These are phyloP conservation scores for Erithacus rubecula DNA, from an alignment of 2,797 vertebrate genomes.

Conservation along the genomic window DNA sequence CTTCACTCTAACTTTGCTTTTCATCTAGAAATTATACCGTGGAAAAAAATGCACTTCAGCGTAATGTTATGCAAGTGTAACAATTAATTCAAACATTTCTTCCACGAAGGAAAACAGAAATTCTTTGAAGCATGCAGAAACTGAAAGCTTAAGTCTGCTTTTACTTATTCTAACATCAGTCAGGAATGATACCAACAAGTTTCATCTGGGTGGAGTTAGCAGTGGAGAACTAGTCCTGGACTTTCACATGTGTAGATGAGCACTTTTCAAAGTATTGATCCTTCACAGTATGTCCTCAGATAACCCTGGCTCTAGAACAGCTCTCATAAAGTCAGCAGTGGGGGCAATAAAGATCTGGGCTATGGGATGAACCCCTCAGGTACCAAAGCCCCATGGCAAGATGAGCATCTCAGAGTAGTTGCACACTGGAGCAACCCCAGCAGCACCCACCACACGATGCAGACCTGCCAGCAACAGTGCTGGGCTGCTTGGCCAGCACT, in stretches of 20 bases:
- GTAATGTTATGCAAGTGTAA: background rate
- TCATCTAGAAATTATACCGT: background rate
- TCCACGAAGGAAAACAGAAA: background rate
- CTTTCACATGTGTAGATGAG: background rate
- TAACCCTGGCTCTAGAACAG: background rate
- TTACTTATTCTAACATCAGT: background rate
- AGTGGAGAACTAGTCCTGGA: background rate
- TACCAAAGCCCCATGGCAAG: background rate
- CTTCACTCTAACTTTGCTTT: background rate
- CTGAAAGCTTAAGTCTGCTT: background rate
- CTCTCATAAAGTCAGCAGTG: background rate
- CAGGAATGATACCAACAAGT: background rate
- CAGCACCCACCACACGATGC: accelerated
- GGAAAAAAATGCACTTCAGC: background rate
- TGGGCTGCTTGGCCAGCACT: background rate
- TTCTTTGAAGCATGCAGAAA: background rate
- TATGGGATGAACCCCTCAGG: background rate
- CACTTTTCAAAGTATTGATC: background rate
- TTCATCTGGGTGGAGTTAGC: background rate
- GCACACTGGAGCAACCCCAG: background rate
- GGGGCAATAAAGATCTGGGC: background rate
- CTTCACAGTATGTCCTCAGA: background rate
- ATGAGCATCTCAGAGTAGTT: accelerated
- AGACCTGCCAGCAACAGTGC: background rate
- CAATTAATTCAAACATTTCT: background rate